These are phyloP conservation scores for Papilio polytes DNA, from an alignment of 1,140 invertebrate genomes.

Conservation along the genomic window DNA sequence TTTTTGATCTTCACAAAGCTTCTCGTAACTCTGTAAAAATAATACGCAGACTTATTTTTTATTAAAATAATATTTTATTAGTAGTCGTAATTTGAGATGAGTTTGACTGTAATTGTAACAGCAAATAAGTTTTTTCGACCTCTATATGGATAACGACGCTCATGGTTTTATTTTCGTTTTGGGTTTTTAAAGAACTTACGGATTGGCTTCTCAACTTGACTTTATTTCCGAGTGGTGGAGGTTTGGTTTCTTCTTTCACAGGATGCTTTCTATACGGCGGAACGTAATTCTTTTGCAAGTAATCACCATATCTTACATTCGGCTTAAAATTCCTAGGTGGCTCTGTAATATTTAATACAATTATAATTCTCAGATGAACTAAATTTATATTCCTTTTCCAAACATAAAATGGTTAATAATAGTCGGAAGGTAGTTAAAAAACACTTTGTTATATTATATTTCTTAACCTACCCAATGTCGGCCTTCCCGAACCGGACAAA, in stretches of 20 bases:
- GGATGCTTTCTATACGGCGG: constrained; percentile 58
- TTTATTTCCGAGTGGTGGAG: constrained; percentile 63
- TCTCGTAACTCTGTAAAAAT: constrained; percentile 67
- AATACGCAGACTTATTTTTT: constrained; percentile 25
- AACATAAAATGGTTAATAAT: too few species aligned
- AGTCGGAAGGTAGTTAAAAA: too few species aligned
- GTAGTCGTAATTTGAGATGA: neutral
- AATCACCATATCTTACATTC: constrained; percentile 62
- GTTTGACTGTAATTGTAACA: neutral
- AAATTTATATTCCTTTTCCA: too few species aligned
- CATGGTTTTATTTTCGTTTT: neutral
- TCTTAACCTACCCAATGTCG: neutral
- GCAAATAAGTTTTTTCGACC: neutral
- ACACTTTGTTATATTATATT: neutral
- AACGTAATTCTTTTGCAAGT: constrained; percentile 64
- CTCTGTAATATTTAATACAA: constrained; percentile 50
- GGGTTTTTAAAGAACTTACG: constrained; percentile 47
- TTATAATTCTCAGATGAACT: too few species aligned
- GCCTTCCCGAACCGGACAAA: too few species aligned
- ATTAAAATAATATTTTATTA: constrained; percentile 8
- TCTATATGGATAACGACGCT: neutral
- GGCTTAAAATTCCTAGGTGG: constrained; percentile 59
- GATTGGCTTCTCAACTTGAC: constrained; percentile 61
- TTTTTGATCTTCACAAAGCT: constrained; percentile 51
- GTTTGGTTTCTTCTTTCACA: constrained; percentile 47